Base-by-base conservation (phyloP, 1,140 invertebrate species). In the Agrypnia vestita region DNA sequence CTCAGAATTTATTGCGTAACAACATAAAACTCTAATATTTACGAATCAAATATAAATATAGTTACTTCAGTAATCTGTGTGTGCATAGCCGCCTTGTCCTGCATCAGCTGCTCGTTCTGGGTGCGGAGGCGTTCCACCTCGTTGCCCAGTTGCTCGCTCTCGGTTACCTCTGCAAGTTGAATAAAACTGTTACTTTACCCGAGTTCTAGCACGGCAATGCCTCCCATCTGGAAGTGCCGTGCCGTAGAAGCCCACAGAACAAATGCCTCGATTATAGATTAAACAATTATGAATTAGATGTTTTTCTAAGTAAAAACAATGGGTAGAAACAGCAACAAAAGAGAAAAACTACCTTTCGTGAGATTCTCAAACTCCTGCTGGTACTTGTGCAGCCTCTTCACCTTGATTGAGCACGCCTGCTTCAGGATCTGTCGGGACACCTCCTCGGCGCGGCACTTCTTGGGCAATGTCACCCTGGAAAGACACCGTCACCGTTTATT, bases 301-400 rank as follows among this genome's bases (percentile, higher is more conserved):
- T n/a, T n/a, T n/a, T n/a, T n/a, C n/a, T n/a, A n/a, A n/a, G n/a
- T n/a, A n/a, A n/a, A n/a, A n/a, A n/a, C n/a, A n/a, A n/a, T n/a
- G n/a, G n/a, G n/a, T 35, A 6, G 25, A 35, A 35, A 3, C 1
- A 35, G 25, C 25, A 3, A 35, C 1, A 35, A 35, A 35, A 35
- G 1, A 35, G 6, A 35, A 35, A 61, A 89, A 82, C 87, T 90
- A 94, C 93, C 93, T 93, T 97, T 97, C 21, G 82, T 83, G 15
- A 82, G 46, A 49, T 83, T 83, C 56, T 82, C 88, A 89, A 97
- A 99, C 86, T 99, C 98, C 81, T 96, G 94, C 87, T 99, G 97
- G 86, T 99, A 99, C 86, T 99, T 98, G 87, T 96, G 96, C 73
- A 99, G 87, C 86, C 97, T 96, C 87, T 98, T 98, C 61, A 99